Evolutionary conservation across 2,888 invertebrate genomes (phyloP).

Genomic region (Gymnosoma rotundatum): DNA sequence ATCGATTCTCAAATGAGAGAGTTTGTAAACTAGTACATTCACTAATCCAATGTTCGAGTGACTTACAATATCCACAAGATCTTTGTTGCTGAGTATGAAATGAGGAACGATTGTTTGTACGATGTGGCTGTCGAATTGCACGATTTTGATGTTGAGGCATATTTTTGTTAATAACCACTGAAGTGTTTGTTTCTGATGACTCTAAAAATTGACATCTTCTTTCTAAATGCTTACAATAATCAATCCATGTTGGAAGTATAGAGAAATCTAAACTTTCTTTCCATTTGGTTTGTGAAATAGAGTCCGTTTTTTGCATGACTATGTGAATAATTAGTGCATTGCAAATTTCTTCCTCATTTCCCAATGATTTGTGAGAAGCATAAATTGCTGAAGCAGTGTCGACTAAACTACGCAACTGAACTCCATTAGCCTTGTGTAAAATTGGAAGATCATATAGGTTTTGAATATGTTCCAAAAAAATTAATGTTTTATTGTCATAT

Average conservation of each 20-base stretch:
- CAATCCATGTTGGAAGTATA: constrained; percentile 47
- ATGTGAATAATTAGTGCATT: constrained; percentile 43
- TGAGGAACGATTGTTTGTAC: constrained; percentile 4
- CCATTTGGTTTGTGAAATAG: constrained; percentile 56
- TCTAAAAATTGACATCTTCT: constrained; percentile 53
- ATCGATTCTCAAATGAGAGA: constrained; percentile 36
- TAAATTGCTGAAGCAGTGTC: constrained; percentile 16
- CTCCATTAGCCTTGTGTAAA: neutral
- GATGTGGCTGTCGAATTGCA: neutral
- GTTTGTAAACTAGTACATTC: constrained; percentile 33
- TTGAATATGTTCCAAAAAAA: constrained; percentile 5
- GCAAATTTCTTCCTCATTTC: constrained; percentile 9
- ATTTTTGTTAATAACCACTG: too few species aligned
- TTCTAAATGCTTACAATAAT: constrained; percentile 39
- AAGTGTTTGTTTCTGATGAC: neutral
- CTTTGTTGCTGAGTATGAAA: constrained; percentile 27
- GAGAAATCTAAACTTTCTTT: constrained; percentile 55
- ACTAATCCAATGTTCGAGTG: constrained; percentile 45
- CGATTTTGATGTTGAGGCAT: neutral
- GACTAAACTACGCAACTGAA: neutral
- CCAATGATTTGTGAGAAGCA: constrained; percentile 6
- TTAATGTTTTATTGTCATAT: constrained; percentile 3
- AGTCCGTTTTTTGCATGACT: constrained; percentile 49
- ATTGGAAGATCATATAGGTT: constrained; percentile 2
- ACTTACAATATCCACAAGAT: constrained; percentile 7